Evolutionary conservation across 2,797 vertebrate species (phyloP), one percentile per base, ranked within the genome.

Genomic region (Buceros bicornis): DNA sequence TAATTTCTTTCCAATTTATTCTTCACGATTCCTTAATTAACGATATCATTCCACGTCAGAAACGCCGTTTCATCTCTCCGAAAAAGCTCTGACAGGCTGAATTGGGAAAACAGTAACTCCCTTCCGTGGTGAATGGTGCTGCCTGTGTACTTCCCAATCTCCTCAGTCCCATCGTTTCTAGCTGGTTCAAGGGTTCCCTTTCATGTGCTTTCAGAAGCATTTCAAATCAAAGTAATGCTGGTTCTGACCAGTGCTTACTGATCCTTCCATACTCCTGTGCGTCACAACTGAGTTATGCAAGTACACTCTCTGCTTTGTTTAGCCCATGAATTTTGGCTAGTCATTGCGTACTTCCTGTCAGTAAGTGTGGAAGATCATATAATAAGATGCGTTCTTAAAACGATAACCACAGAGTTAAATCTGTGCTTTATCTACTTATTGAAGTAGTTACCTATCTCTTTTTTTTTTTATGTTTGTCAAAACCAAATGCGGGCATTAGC

Each of bases 251-350:
- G n/a, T 37, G 48, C 29, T 78, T 60, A 5, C 11, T 48, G 29
- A 14, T n/a, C 22, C 16, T 37, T 58, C 26, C 1, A 0, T 12
- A 13, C 25, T 16, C 18, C 29, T 20, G 24, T 4, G 43, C 50
- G 12, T 37, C 2, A 0, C 35, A 28, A 2, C 54, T 51, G 20
- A 31, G 37, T 50, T 70, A 40, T 12, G 16, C 1, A 2, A 10
- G 37, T 26, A 2, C 24, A 20, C 10, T 58, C 20, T 31, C 1
- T 0, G 9, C 21, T 16, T 67, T 61, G 13, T 40, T 70, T 61
- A 58, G 40, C 20, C 13, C 28, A 7, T 58, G 28, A 20, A 5
- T 28, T 60, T 79, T 33, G n/a, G 76, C 56, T 40, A 33, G 26
- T 35, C 48, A 16, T 42, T 48, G 48, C 16, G 25, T 28, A 20